Conservation (phyloP, 2,888 invertebrate species). For the Leucophenga maculata region DNA sequence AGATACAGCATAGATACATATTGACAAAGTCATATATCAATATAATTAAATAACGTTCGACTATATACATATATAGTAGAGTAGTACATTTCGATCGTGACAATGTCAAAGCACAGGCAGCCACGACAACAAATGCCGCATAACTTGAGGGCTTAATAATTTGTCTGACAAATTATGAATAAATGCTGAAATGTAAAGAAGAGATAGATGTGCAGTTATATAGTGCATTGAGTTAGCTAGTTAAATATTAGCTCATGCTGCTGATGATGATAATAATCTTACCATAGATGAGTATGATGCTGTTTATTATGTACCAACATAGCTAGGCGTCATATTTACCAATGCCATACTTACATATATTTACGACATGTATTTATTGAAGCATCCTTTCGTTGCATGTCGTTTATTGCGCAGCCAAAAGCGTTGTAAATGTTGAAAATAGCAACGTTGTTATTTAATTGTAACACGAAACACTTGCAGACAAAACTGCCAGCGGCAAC, state of each 20-base stretch:
- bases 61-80: not conserved
- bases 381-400: too few relatives aligned
- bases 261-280: not conserved
- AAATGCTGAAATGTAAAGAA: constrained; percentile 27
- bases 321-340: not conserved
- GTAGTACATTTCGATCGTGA: too few relatives aligned
- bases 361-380: not conserved
- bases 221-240: too few relatives aligned
- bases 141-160: constrained; percentile 34
- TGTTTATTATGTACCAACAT: constrained; percentile 1
- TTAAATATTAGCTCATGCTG: constrained; percentile 9
- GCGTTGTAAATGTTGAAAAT: constrained; percentile 12
- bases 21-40: constrained; percentile 1
- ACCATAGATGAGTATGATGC: not conserved
- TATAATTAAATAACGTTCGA: constrained; percentile 10
- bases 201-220: too few relatives aligned
- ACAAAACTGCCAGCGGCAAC: not conserved
- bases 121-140: constrained; percentile 6
- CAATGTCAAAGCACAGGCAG: not conserved
- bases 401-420: constrained; percentile 27
- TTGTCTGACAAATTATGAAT: constrained; percentile 36
- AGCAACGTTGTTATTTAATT: constrained; percentile 33
- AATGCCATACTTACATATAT: constrained; percentile 16
- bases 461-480: constrained; percentile 36
- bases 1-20: constrained; percentile 1